Conservation (phyloP, 1,140 invertebrate species). For the Micrasema minimum region DNA sequence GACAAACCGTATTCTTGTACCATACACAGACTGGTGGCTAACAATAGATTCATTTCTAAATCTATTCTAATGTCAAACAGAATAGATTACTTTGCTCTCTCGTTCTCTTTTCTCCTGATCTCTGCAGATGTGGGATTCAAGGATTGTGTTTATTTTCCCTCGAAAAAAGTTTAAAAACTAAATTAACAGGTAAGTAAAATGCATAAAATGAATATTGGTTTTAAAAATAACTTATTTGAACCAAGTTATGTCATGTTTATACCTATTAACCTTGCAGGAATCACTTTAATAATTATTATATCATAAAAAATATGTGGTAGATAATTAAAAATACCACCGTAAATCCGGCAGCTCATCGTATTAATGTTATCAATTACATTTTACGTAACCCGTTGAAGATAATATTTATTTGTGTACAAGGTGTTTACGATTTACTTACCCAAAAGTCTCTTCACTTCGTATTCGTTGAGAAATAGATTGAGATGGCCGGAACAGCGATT, state of each 20-base stretch:
- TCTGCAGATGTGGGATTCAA: background rate
- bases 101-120: background rate
- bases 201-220: no score
- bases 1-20: background rate
- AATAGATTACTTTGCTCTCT: slow-evolving; percentile 30
- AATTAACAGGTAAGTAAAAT: no score
- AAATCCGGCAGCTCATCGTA: background rate
- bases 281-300: no score
- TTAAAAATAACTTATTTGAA: no score
- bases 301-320: no score
- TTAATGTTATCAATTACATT: background rate
- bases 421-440: slow-evolving; percentile 60
- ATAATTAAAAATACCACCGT: no score
- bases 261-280: no score
- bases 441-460: slow-evolving; percentile 62
- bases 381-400: background rate
- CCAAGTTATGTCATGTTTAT: no score
- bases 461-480: slow-evolving; percentile 61
- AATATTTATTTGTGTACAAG: no score
- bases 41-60: slow-evolving; percentile 38
- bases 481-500: slow-evolving; percentile 56
- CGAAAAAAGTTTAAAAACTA: no score
- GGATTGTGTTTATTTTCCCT: no score
- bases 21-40: slow-evolving; percentile 3
- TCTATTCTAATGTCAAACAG: slow-evolving; percentile 40